Evolutionary conservation across 2,113 vertebrate genomes (phyloP).

Genomic region (Labeo rohita): DNA sequence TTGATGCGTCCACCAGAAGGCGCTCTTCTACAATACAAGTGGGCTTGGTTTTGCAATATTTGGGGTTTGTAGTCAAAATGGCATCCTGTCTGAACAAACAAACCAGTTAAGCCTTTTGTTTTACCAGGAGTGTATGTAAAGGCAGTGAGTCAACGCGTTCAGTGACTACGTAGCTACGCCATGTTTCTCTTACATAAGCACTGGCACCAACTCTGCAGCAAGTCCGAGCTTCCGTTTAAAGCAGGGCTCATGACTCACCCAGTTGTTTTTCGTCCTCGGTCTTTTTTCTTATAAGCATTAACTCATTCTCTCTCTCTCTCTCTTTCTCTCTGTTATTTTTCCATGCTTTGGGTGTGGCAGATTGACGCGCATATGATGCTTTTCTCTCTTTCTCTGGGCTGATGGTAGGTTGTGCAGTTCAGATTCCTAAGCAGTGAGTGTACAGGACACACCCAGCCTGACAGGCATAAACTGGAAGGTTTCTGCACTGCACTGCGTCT

Average conservation of each 20-base stretch:
- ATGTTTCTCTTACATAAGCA: slow-evolving; percentile 2
- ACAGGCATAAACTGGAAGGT: slow-evolving; percentile 13
- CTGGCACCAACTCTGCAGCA: not conserved
- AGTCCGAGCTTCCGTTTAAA: not conserved
- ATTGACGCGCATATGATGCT: slow-evolving; percentile 27
- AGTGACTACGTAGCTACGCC: not conserved
- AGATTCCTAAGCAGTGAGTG: slow-evolving; percentile 78
- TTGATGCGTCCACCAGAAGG: slow-evolving; percentile 34
- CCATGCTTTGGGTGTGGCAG: slow-evolving; percentile 53
- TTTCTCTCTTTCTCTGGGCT: slow-evolving; percentile 21
- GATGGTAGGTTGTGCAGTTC: slow-evolving; percentile 54
- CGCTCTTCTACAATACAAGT: not conserved
- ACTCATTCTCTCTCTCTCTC: slow-evolving; percentile 18
- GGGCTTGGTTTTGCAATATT: not conserved
- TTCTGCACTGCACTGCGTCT: not conserved
- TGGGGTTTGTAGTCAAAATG: not conserved
- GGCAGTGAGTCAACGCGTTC: not conserved
- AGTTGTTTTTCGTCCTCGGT: not conserved
- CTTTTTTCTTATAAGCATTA: not conserved
- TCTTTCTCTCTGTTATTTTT: slow-evolving; percentile 32
- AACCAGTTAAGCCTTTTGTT: slow-evolving; percentile 10
- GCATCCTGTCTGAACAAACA: slow-evolving; percentile 24
- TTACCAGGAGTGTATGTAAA: slow-evolving; percentile 30
- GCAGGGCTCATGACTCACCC: slow-evolving; percentile 5
- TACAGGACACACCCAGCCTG: slow-evolving; percentile 70